Evolutionary conservation across 2,888 invertebrate species (phyloP).

Genomic region (Acanthosepion lycidas): DNA sequence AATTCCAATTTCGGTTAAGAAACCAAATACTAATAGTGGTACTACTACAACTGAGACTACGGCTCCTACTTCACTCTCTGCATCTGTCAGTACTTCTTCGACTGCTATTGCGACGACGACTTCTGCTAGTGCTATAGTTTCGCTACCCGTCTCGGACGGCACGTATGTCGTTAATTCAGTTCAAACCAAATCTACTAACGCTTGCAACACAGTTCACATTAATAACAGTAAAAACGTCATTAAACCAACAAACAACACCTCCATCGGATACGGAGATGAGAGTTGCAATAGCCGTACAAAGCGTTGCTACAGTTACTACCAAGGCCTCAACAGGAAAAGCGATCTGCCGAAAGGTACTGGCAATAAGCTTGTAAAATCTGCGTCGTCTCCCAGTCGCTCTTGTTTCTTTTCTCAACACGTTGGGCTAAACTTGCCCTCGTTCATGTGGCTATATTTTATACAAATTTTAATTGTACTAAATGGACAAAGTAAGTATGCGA

Average conservation of each 20-base stretch:
- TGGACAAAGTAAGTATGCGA: background rate
- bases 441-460: slow-evolving; percentile 33
- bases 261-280: background rate
- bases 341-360: background rate
- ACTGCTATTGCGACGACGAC: background rate
- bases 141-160: background rate
- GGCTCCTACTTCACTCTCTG: background rate
- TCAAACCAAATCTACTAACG: background rate
- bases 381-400: background rate
- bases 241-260: background rate
- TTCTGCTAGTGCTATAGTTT: background rate
- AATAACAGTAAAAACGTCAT: background rate
- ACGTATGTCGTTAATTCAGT: background rate
- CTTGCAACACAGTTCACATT: background rate
- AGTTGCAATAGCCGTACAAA: background rate
- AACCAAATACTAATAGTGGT: background rate
- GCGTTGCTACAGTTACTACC: background rate
- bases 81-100: background rate
- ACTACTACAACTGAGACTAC: background rate
- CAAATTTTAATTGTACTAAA: slow-evolving; percentile 6
- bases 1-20: background rate
- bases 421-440: background rate
- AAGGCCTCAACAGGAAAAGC: background rate
- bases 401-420: background rate
- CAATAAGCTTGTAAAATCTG: background rate